Percentiles rank a stretch among this genome's conserved stretches.
phyloP scores from a whole-genome alignment of 1,140 invertebrate species.

The Dolichoris vasculosae region DNA sequence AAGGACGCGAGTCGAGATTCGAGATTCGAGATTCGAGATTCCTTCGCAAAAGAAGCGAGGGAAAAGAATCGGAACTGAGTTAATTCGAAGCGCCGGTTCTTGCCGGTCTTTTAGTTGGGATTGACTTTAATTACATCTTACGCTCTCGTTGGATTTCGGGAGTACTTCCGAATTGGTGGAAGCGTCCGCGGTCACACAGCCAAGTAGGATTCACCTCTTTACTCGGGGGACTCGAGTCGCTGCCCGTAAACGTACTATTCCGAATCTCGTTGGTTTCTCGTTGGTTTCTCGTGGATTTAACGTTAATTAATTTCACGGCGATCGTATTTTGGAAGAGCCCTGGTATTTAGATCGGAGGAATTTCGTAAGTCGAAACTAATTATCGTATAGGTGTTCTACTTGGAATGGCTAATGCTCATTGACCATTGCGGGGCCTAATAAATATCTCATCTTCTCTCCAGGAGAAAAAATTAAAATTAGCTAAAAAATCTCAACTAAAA shows the following conservation, averaged over 20 bases:
- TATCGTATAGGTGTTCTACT: background rate
- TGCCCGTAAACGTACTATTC: background rate
- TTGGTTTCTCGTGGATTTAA: conserved; percentile 57
- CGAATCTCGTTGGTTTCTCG: conserved; percentile 56
- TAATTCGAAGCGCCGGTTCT: conserved; percentile 48
- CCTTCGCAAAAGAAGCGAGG: too few species aligned
- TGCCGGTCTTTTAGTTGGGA: conserved; percentile 26
- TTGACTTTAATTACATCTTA: conserved; percentile 57
- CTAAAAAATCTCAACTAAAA: too few species aligned
- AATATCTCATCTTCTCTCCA: background rate
- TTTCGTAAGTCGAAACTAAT: conserved; percentile 27
- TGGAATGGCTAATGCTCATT: background rate
- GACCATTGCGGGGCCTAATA: background rate
- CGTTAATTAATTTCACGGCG: conserved; percentile 62
- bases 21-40: too few species aligned
- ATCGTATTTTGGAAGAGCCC: conserved; percentile 57
- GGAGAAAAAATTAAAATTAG: background rate
- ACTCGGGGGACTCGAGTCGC: conserved; percentile 50
- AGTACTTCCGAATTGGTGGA: conserved; percentile 35
- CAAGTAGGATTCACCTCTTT: conserved; percentile 44
- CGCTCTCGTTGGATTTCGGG: conserved; percentile 36
- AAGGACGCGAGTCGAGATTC: too few species aligned
- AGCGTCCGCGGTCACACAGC: conserved; percentile 30
- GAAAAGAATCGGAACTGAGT: conserved; percentile 53
- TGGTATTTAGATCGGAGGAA: conserved; percentile 25